Percentiles rank a stretch among this genome's conserved stretches.
Conservation (phyloP, 2,113 vertebrate species). For the Terrapene triunguis region DNA sequence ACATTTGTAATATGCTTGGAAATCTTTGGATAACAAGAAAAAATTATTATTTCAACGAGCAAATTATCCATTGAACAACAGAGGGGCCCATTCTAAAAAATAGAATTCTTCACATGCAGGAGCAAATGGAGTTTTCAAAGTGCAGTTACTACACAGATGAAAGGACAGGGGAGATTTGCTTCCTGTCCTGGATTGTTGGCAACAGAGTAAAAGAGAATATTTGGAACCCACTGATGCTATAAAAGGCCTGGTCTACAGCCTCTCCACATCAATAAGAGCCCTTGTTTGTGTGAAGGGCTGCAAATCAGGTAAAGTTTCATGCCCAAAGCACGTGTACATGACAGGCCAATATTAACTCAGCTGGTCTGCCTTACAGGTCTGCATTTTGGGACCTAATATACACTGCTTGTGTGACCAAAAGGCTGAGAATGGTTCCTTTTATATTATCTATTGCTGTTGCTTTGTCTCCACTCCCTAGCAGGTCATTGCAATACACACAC, state of each 20-base stretch:
- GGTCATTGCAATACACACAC: fast-evolving
- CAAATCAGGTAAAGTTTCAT: fast-evolving
- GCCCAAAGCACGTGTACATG: neutral
- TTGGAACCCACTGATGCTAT: neutral
- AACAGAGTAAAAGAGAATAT: neutral
- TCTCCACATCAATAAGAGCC: fast-evolving
- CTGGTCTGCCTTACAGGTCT: neutral
- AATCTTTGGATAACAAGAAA: neutral
- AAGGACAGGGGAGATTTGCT: neutral
- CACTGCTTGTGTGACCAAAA: neutral
- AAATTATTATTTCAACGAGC: neutral
- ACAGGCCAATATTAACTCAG: neutral
- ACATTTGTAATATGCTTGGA: neutral
- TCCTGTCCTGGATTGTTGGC: neutral
- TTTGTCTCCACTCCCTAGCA: neutral
- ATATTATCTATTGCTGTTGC: fast-evolving
- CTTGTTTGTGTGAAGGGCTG: fast-evolving
- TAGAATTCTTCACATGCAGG: neutral
- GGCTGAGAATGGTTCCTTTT: neutral
- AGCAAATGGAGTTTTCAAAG: neutral
- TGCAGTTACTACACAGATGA: neutral
- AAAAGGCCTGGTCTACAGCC: neutral
- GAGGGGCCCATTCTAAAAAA: neutral
- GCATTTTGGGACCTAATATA: neutral
- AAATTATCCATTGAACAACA: neutral